These are phyloP conservation scores for Ichneumon xanthorius DNA, from an alignment of 2,888 invertebrate genomes.

Conservation along the genomic window DNA sequence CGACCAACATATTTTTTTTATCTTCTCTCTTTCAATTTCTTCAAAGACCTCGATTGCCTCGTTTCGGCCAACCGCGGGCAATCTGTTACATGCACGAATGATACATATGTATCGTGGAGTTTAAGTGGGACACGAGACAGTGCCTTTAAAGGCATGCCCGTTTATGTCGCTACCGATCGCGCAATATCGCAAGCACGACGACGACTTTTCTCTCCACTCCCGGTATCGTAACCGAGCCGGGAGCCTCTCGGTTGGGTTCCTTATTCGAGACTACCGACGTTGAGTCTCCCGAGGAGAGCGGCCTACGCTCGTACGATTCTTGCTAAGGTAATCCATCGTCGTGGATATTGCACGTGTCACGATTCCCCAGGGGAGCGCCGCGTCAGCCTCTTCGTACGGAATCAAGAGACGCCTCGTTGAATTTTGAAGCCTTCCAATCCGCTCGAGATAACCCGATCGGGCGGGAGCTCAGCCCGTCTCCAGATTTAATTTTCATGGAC, in stretches of 20 bases:
- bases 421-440: conserved; percentile 43
- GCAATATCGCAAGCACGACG: conserved; percentile 44
- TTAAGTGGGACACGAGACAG: conserved; percentile 78
- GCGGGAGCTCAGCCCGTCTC: conserved; percentile 14
- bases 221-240: conserved; percentile 4
- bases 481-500: conserved; percentile 35
- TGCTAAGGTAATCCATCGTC: conserved; percentile 55
- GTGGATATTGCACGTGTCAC: conserved; percentile 52
- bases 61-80: conserved; percentile 42
- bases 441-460: conserved; percentile 32
- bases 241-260: conserved; percentile 47
- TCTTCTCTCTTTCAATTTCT: background rate
- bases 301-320: conserved; percentile 48
- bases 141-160: conserved; percentile 78
- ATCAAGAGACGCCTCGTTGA: conserved; percentile 41
- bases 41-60: conserved; percentile 42
- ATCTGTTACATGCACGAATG: conserved; percentile 49
- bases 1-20: conserved; percentile 2
- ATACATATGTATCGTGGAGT: conserved; percentile 53
- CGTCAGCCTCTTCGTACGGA: conserved; percentile 11
- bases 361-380: conserved; percentile 18
- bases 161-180: conserved; percentile 70
- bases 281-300: conserved; percentile 24
- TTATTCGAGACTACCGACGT: conserved; percentile 63
- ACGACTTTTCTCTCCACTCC: conserved; percentile 10